A percentile compares a stretch with the other conserved stretches of the same genome.
These are phyloP conservation scores for Ricordea florida DNA, from an alignment of 92 coral and sea anemone species.

Conservation along the genomic window DNA sequence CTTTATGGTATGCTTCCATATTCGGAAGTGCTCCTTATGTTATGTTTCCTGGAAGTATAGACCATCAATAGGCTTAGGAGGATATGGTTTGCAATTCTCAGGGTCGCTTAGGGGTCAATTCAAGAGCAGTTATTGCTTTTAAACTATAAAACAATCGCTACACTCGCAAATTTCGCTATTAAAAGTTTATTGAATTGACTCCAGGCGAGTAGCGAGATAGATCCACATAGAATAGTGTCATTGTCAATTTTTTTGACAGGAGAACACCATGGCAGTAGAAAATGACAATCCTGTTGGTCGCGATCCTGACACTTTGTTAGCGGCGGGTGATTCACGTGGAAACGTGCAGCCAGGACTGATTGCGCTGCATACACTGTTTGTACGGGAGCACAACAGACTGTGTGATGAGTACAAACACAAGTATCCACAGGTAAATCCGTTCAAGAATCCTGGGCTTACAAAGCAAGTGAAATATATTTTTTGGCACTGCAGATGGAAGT, in stretches of 20 bases:
- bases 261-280: conserved; percentile 65
- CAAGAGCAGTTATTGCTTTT: no score
- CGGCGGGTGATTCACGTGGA: conserved; percentile 80
- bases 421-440: conserved; percentile 48
- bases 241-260: conserved; percentile 17
- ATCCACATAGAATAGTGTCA: background rate
- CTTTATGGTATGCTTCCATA: no score
- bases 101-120: no score
- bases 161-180: no score
- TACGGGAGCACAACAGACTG: conserved; percentile 82
- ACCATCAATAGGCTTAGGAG: no score
- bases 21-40: no score
- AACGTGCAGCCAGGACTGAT: conserved; percentile 88
- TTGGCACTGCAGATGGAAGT: no score
- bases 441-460: background rate
- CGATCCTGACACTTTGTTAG: conserved; percentile 50
- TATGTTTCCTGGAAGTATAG: no score
- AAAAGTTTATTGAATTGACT: no score
- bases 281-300: conserved; percentile 84
- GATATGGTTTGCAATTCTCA: no score
- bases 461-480: no score
- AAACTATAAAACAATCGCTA: no score
- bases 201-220: background rate
- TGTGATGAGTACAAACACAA: conserved; percentile 63
- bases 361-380: conserved; percentile 74